Evolutionary conservation across 2,797 vertebrate genomes (phyloP), one percentile per base, ranked within the genome.

Genomic region (Peromyscus melanophrys): DNA sequence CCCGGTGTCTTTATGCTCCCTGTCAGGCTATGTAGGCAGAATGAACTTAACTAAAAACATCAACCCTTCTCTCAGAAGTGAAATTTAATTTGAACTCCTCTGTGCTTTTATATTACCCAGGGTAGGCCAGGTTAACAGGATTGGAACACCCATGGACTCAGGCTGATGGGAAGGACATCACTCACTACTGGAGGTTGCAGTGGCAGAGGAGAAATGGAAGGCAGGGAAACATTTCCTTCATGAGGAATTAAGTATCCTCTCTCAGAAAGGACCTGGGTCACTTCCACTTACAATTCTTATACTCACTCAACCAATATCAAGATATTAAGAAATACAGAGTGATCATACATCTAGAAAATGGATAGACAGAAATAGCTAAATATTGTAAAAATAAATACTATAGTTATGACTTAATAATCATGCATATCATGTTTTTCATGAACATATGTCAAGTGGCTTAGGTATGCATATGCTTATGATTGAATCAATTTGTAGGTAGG

Each of bases 61-160:
- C 40, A 88, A 71, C 19, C 73, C 34, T 52, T 89, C 77, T 16
- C 27, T 92, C 4, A 52, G 6, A 71, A 80, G 52, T n/a, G 7
- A 90, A 89, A 92, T 52, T 94, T 92, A 87, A 95, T 93, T 92
- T 80, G 76, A 95, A 37, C 17, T 78, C 34, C 21, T 8, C 27
- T 90, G 23, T 17, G 27, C 71, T 93, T 95, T 83, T 46, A 5
- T 71, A 59, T 59, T 73, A 65, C 17, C 43, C 4, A 9, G 8
- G 25, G 16, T 65, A 71, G 40, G 13, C 23, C 17, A 84, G 31
- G 13, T 84, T 69, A 43, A 37, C 31, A 13, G 49, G 23, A 40
- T 13, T 49, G 31, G 52, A 67, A 78, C 4, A 87, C 3, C 2
- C 27, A 84, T 65, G 88, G 29, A 76, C 31, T 71, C 11, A 55